A percentile compares a stretch with the other conserved stretches of the same genome.
Evolutionary conservation across 2,113 vertebrate species (phyloP).

Genomic region (Rhynchopsitta pachyrhyncha): DNA sequence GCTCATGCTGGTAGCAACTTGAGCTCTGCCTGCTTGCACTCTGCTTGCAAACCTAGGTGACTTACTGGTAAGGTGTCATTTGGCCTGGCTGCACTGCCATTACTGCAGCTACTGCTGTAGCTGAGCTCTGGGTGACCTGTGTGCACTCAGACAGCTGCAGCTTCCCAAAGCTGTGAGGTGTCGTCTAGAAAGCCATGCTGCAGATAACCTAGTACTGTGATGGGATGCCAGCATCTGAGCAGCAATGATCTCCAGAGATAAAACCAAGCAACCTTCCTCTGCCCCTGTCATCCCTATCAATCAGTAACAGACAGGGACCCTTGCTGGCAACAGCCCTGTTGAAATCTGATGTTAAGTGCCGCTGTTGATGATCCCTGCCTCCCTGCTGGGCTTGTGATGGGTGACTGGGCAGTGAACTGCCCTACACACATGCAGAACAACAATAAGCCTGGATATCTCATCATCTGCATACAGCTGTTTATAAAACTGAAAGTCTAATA

Average conservation of each 20-base stretch:
- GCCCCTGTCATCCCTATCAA: neutral
- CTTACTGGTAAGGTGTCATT: fast-evolving
- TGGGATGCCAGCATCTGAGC: neutral
- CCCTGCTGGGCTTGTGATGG: neutral
- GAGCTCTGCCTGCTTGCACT: neutral
- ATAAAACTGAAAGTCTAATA: neutral
- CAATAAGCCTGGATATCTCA: neutral
- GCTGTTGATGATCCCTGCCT: neutral
- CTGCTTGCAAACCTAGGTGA: neutral
- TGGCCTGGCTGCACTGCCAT: neutral
- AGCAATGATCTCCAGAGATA: neutral
- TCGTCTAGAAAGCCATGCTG: neutral
- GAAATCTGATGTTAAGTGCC: fast-evolving
- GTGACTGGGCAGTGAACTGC: neutral
- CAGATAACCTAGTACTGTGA: too few relatives aligned
- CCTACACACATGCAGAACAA: neutral
- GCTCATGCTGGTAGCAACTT: fast-evolving
- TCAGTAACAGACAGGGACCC: neutral
- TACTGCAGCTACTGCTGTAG: neutral
- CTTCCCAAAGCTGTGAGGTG: neutral
- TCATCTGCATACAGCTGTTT: neutral
- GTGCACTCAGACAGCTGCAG: fast-evolving
- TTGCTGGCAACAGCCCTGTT: fast-evolving
- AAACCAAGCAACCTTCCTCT: neutral
- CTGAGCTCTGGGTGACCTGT: neutral